Evolutionary conservation across 92 coral and sea anemone species (phyloP), one percentile per base, ranked within the genome.

Genomic region (Umimayanthus chanpuru): DNA sequence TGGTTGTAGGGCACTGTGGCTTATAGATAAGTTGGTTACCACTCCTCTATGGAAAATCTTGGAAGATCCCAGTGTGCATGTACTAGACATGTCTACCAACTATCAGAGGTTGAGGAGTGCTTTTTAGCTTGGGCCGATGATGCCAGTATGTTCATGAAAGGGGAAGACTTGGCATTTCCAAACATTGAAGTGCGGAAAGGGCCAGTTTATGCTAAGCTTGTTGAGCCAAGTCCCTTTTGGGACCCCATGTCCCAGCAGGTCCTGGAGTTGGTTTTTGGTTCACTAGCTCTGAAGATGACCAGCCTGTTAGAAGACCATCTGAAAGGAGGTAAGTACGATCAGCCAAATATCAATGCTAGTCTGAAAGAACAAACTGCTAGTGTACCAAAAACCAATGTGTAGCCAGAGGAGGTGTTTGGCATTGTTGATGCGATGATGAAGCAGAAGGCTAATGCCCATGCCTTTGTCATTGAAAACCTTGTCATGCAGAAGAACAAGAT

Each of bases 341-440:
- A 77, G 64, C 70, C 83, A 50, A 28, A 53, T 12, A 14, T 16
- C 8, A 25, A 40, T 14, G 44, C 50, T 8, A 36, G 25, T 32
- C 71, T 80, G 70, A 56, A 26, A 30, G 40, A 6, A 2, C 49
- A 56, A 21, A 80, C 84, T 49, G 70, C 44, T 55, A 80, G 44
- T 80, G 84, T 29, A 3, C 71, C 71, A 79, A 80, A 80, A 30
- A 11, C 47, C 84, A 56, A 80, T 80, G 70, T 55, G 32, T 47
- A 80, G 39, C 84, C 84, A 44, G 81, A 55, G 72, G 84, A 80
- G 47, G 84, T 80, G 40, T 55, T 80, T 80, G 84, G 84, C 26
- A 80, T 80, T 12, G 84, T 80, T 29, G 84, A 55, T 58, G 84
- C 84, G 5, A 80, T 56, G 43, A 80, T 56, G 84, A 80, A 80